Percentiles rank a stretch among this genome's conserved stretches.
Conservation (phyloP, 37 sponge, comb jelly and placozoan genomes). For the Tethya wilhelma region DNA sequence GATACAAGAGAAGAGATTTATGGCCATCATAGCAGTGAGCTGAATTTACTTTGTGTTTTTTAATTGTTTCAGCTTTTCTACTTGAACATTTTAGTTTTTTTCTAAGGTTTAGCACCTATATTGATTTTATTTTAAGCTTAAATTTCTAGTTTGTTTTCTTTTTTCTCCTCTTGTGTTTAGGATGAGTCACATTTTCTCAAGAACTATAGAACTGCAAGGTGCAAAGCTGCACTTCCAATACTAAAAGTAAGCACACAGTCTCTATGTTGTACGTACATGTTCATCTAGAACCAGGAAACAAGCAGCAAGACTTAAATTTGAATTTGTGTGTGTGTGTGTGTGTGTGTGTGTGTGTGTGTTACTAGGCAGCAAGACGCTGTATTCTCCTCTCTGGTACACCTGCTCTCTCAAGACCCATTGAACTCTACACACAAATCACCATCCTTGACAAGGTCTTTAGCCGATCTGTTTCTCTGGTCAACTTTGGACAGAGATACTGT, state of each 20-base stretch:
- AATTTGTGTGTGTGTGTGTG: no score
- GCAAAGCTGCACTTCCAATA: constrained; percentile 71
- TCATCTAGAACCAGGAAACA: no score
- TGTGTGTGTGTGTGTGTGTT: no score
- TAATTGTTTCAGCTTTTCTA: background rate
- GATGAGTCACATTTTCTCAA: constrained; percentile 97
- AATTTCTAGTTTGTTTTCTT: background rate
- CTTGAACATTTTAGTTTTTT: background rate
- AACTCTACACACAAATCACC: constrained; percentile 93
- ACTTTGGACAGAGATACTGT: constrained; percentile 95
- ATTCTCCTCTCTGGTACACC: constrained; percentile 93
- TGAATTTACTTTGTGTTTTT: background rate
- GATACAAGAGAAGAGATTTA: constrained; percentile 28
- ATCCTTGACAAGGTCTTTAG: constrained; percentile 66
- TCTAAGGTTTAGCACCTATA: background rate
- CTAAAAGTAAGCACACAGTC: constrained; percentile 46
- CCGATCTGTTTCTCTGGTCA: constrained; percentile 29
- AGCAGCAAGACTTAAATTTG: no score
- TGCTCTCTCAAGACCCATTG: constrained; percentile 93
- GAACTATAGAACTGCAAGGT: constrained; percentile 78
- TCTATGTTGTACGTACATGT: background rate
- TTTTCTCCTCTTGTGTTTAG: constrained; percentile 32
- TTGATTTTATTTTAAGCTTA: background rate
- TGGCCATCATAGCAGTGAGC: constrained; percentile 77
- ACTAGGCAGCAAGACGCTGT: constrained; percentile 60